Evolutionary conservation across 2,113 vertebrate genomes (phyloP), one percentile per base, ranked within the genome.

Genomic region (Poeciliopsis retropinna): DNA sequence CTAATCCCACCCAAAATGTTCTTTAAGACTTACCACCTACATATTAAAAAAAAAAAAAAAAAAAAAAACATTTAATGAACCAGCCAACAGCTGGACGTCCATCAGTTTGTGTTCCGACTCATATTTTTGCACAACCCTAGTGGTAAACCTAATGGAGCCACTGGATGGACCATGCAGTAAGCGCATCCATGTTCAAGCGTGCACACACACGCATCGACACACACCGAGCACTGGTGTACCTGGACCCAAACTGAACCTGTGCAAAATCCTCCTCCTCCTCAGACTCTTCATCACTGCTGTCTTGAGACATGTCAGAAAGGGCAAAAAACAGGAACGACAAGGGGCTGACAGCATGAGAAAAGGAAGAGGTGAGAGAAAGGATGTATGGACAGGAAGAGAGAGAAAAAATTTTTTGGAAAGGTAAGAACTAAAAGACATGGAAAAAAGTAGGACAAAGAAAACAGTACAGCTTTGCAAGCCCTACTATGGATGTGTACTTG

Each of bases 181-280:
- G 64, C 71, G n/a, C 73, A 47, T 65, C 39, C 69, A 34, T 76
- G 78, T 83, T 81, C 84, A 87, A 88, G 83, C 83, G 77, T 73
- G 87, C 51, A 19, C 67, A 29, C 67, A 29, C 66, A 80, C 71
- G 51, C 67, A 64, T 80, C 64, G 81, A 84, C 87, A 88, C 91
- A 93, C 92, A 90, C 86, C 82, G 85, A 90, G 89, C 94, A 88
- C 79, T 67, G 70, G 90, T 92, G 95, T 99, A 99, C 98, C 98
- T 99, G 96, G 96, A 97, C 96, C 97, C 98, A 97, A 99, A 98
- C 87, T 97, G 97, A 95, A 98, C 95, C 95, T 92, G 95, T 94
- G 97, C 88, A 96, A 98, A 97, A 94, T 98, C 94, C 94, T 96
- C 94, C 77, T 79, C 94, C 83, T 92, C 95, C 92, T 97, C 97